A percentile compares a stretch with the other conserved stretches of the same genome.
These are phyloP conservation scores for Aspidiotus destructor DNA, from an alignment of 2,888 invertebrate species.

Conservation along the genomic window DNA sequence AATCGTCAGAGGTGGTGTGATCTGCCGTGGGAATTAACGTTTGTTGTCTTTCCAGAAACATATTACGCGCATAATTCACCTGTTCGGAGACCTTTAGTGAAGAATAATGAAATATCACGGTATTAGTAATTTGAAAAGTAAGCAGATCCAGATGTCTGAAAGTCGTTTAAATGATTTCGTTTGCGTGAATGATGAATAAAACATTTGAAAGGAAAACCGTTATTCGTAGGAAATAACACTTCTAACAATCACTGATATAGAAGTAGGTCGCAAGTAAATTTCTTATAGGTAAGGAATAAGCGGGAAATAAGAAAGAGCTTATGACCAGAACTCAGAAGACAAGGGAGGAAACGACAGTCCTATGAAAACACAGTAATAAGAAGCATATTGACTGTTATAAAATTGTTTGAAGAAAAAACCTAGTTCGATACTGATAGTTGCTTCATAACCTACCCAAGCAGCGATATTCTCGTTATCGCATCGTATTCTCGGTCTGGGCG, in stretches of 20 bases:
- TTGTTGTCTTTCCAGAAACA: constrained; percentile 70
- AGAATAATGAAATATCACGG: neutral
- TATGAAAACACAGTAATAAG: no score
- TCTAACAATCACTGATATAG: no score
- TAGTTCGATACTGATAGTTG: neutral
- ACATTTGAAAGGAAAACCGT: no score
- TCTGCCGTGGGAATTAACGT: constrained; percentile 43
- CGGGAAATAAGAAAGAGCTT: no score
- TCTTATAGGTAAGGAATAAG: no score
- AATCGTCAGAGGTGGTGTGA: neutral
- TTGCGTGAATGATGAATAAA: neutral
- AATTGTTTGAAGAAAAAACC: neutral
- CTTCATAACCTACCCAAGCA: constrained; percentile 48
- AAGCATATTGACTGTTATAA: no score
- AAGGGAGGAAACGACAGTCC: no score
- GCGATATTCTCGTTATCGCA: constrained; percentile 65
- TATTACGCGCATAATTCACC: constrained; percentile 79
- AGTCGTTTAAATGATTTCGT: neutral
- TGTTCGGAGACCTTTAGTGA: constrained; percentile 56
- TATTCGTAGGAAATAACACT: no score
- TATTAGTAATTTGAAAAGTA: no score
- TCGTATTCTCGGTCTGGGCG: constrained; percentile 64
- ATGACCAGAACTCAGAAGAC: no score
- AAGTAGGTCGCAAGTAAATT: no score
- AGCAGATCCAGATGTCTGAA: no score